These are phyloP conservation scores for Anoplophora glabripennis DNA, from an alignment of 1,140 invertebrate species.

Conservation along the genomic window DNA sequence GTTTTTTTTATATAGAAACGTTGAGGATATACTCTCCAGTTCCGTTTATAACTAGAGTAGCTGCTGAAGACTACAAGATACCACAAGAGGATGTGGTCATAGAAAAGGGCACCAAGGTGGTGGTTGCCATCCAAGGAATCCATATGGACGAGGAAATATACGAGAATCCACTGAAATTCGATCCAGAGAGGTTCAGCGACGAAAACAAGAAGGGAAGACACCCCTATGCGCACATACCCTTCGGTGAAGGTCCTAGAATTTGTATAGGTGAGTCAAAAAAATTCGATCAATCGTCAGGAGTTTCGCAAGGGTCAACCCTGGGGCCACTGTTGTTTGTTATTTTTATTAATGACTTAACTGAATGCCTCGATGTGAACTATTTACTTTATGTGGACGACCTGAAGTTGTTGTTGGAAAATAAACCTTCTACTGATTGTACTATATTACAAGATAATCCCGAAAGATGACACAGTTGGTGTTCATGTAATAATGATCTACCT, in stretches of 20 bases:
- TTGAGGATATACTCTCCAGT: conserved; percentile 51
- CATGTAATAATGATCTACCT: too few relatives aligned
- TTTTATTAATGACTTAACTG: too few relatives aligned
- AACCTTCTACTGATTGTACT: too few relatives aligned
- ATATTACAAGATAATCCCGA: too few relatives aligned
- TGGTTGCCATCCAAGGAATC: conserved; percentile 48
- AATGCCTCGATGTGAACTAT: too few relatives aligned
- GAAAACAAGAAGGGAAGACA: neutral
- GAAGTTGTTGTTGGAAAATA: too few relatives aligned
- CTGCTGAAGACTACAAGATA: conserved; percentile 38
- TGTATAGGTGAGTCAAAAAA: conserved; percentile 1
- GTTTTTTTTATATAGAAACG: conserved; percentile 43
- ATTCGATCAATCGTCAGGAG: neutral
- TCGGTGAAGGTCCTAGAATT: conserved; percentile 2
- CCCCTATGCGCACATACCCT: neutral
- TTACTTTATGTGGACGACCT: too few relatives aligned
- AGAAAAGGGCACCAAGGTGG: conserved; percentile 49
- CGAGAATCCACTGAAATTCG: conserved; percentile 62
- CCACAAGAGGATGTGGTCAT: conserved; percentile 37
- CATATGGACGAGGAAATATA: conserved; percentile 57
- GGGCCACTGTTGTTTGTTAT: too few relatives aligned
- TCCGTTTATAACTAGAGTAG: conserved; percentile 30
- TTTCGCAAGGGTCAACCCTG: too few relatives aligned
- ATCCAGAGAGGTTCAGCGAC: conserved; percentile 60
- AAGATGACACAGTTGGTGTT: too few relatives aligned